Conservation (phyloP, 2,888 invertebrate species). For the Euproctis similis region DNA sequence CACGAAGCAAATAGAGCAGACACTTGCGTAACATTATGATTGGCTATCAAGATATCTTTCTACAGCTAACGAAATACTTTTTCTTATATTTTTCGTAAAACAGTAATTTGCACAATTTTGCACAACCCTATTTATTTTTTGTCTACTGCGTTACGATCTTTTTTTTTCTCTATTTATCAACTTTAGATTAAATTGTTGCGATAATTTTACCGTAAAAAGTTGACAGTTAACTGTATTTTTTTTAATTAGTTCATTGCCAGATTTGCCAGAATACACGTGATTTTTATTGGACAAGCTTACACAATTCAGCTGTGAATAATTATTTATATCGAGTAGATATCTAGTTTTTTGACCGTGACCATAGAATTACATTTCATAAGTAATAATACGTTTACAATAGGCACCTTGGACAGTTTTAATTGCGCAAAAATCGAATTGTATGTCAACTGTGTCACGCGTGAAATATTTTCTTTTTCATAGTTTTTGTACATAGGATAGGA, state of each 20-base stretch:
- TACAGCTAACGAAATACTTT: conserved; percentile 12
- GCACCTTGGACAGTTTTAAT: conserved; percentile 3
- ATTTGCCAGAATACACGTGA: conserved; percentile 22
- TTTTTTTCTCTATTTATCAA: conserved; percentile 15
- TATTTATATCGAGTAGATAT: conserved; percentile 7
- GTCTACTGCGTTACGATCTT: conserved; percentile 7
- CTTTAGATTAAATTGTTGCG: conserved; percentile 17
- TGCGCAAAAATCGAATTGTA: conserved; percentile 1
- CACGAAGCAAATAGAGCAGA: conserved; percentile 15
- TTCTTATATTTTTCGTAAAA: conserved; percentile 19
- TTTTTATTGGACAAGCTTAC: conserved; percentile 10
- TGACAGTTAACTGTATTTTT: conserved; percentile 14
- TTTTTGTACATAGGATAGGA: no score
- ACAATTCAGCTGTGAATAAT: conserved; percentile 21
- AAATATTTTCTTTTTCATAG: no score
- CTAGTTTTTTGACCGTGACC: conserved; percentile 8
- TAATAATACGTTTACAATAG: conserved; percentile 2
- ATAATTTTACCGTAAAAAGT: conserved; percentile 15
- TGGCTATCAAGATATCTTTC: conserved; percentile 24
- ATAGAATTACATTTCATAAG: conserved; percentile 7
- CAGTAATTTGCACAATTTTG: conserved; percentile 27
- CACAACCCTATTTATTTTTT: conserved; percentile 28
- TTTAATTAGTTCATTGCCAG: conserved; percentile 30
- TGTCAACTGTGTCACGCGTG: not conserved
- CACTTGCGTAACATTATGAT: conserved; percentile 21